A percentile compares a stretch with the other conserved stretches of the same genome.
phyloP scores from a whole-genome alignment of 2,888 invertebrate genomes.

The Monoplex corrugatus region DNA sequence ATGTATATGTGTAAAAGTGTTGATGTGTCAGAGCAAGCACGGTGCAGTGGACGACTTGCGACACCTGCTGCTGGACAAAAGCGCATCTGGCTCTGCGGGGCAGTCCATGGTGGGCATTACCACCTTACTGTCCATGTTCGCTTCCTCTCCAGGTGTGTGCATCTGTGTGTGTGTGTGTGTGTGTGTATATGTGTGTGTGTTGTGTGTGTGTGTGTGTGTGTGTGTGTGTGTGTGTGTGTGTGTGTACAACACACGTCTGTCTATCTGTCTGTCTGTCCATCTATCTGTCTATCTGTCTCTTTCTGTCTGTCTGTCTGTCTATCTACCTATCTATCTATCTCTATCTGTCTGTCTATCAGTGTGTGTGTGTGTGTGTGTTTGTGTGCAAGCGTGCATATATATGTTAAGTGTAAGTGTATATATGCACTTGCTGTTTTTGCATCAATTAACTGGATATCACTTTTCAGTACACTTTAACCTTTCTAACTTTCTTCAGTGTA shows the following conservation, averaged over 20 bases:
- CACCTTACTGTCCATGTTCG: conserved; percentile 41
- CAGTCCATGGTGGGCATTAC: conserved; percentile 21
- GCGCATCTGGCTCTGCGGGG: neutral
- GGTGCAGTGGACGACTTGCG: conserved; percentile 27
- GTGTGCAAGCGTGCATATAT: neutral
- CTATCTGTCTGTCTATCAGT: neutral
- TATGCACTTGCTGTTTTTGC: neutral
- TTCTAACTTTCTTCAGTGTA: neutral
- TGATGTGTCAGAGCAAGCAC: conserved; percentile 9
- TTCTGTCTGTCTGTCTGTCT: too few relatives aligned
- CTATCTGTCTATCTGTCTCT: too few relatives aligned
- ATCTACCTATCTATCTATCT: too few relatives aligned
- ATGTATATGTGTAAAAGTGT: neutral
- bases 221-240: neutral
- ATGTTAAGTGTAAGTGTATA: neutral
- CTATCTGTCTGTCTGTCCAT: neutral
- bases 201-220: neutral
- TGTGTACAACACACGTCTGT: neutral
- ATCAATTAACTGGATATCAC: too few relatives aligned
- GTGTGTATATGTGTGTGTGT: neutral
- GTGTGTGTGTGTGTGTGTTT: neutral
- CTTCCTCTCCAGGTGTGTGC: conserved; percentile 2
- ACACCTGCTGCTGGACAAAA: conserved; percentile 39
- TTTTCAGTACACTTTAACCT: too few relatives aligned
- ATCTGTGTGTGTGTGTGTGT: neutral